phyloP scores from a whole-genome alignment of 2,797 vertebrate genomes.

The Lycodopsis pacificus region DNA sequence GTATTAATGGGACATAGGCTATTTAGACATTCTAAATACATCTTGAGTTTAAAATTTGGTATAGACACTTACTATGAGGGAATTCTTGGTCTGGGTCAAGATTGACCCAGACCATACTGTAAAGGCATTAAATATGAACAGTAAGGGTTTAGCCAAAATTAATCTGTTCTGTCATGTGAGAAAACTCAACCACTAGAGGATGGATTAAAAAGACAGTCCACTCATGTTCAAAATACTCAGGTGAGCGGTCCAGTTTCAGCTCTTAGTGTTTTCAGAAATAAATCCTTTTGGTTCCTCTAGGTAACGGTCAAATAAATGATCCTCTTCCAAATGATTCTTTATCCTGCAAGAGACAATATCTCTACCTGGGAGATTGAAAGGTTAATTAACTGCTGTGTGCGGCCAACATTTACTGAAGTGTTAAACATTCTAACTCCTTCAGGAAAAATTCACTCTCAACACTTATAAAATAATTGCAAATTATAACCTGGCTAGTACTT shows the following conservation, averaged over 20 bases:
- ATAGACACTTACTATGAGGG: too few relatives aligned
- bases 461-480: not conserved
- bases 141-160: not conserved
- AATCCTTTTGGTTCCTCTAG: constrained; percentile 35
- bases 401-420: constrained; percentile 48
- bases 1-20: too few relatives aligned
- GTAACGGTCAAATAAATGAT: constrained; percentile 62
- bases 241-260: constrained; percentile 10
- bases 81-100: too few relatives aligned
- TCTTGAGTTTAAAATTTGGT: too few relatives aligned
- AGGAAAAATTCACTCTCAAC: constrained; percentile 8
- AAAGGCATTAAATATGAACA: too few relatives aligned
- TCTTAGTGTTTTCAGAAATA: constrained; percentile 37
- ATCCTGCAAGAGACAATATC: constrained; percentile 43
- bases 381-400: constrained; percentile 60
- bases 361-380: constrained; percentile 50
- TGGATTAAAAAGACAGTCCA: constrained; percentile 4
- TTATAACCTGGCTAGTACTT: not conserved
- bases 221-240: constrained; percentile 7
- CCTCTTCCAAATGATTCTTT: constrained; percentile 42
- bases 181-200: not conserved
- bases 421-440: constrained; percentile 28
- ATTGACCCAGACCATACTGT: too few relatives aligned
- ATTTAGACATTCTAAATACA: too few relatives aligned
- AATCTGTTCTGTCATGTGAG: not conserved